Base-by-base conservation (phyloP, 2,113 vertebrate genomes). In the Odocoileus hemionus region DNA sequence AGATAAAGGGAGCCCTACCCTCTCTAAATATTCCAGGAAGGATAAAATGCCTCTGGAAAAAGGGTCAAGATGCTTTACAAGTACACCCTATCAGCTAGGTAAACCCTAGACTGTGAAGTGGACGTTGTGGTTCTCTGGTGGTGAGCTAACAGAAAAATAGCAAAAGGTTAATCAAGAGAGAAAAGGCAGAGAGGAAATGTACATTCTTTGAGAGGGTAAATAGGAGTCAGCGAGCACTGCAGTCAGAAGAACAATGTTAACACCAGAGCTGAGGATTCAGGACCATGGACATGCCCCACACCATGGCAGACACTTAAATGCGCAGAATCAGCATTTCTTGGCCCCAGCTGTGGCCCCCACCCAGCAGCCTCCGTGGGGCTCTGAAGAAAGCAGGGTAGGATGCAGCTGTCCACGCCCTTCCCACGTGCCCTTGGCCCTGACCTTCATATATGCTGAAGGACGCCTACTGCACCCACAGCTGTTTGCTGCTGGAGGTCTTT, bases 241-340 rank as follows among this genome's bases (percentile, higher is more conserved):
- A 6, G 30, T 74, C 79, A 9, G 86, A 67, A 91, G 74, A 39
- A 52, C 0, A 25, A 67, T 0, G 8, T 15, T 74, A 33, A 52
- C 33, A 91, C 19, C 33, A n/a, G 25, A 25, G 21, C 16, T 25
- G 64, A 47, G 1, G n/a, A 47, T 95, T 97, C 86, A 94, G 96
- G 94, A 96, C 93, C 88, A 86, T 94, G 86, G 91, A 96, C 94
- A 91, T 50, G 86, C 74, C 58, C n/a, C 6, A 6, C 10, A 54
- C 28, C 21, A 28, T 0, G 12, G 36, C 14, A 6, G 67, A 54
- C 12, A 3, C 5, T 1, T 16, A 4, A 6, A 23, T 14, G 14
- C 2, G 7, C 39, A n/a, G 89, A 70, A 67, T 92, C 6, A 1
- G 30, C 2, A 23, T 47, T 28, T 47, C 28, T 30, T 26, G 4